Conservation (phyloP, 2,113 vertebrate species). For the Arvicanthis niloticus region DNA sequence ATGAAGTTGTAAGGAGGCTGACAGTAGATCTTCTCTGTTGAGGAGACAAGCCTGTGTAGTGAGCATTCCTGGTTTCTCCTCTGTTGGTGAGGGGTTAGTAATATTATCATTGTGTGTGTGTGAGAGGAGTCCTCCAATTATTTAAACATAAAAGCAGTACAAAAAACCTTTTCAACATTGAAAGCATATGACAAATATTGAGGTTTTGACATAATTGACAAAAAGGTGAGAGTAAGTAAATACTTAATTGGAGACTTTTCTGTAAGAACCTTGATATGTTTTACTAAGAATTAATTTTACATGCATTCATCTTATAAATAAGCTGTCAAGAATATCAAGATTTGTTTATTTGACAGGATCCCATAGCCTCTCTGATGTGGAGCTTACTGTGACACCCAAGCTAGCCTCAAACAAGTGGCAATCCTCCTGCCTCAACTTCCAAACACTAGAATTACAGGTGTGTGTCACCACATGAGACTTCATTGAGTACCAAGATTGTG, state of each 20-base stretch:
- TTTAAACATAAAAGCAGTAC: background rate
- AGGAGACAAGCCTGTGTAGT: background rate
- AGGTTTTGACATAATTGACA: background rate
- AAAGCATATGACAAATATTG: background rate
- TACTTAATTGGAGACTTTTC: background rate
- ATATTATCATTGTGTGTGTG: background rate
- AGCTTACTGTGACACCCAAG: background rate
- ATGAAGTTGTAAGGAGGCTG: background rate
- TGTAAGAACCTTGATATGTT: background rate
- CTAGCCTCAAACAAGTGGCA: no score
- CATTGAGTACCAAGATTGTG: background rate
- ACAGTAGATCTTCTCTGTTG: background rate
- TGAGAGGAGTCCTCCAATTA: background rate
- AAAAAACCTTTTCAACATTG: slow-evolving; percentile 17
- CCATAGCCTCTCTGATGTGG: background rate
- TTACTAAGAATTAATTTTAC: slow-evolving; percentile 15
- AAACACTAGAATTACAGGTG: background rate
- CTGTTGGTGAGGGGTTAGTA: background rate
- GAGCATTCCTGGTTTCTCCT: background rate
- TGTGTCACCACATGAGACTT: background rate
- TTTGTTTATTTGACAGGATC: background rate
- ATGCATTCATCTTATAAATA: background rate
- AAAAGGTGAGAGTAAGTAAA: slow-evolving; percentile 21
- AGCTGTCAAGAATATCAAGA: background rate
- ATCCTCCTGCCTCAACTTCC: background rate